These are phyloP conservation scores for Pygathrix nemaeus DNA, from an alignment of 2,113 vertebrate genomes.

Conservation along the genomic window DNA sequence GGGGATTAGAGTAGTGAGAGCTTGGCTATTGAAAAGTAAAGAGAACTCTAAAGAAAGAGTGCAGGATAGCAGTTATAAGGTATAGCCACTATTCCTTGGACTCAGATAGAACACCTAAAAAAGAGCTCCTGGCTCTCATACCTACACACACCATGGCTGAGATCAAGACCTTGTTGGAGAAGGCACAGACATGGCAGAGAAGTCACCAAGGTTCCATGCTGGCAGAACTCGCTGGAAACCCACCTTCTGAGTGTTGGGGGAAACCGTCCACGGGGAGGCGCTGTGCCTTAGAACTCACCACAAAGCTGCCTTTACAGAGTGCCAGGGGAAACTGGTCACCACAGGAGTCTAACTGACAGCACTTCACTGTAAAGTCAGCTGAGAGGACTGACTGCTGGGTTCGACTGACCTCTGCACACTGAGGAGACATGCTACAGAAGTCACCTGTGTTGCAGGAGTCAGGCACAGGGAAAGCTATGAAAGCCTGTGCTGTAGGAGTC, in stretches of 20 bases:
- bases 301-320: background rate
- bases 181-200: background rate
- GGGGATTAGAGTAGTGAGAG: background rate
- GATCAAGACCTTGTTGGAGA: background rate
- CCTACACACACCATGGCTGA: background rate
- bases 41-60: background rate
- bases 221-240: background rate
- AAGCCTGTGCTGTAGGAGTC: background rate
- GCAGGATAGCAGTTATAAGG: background rate
- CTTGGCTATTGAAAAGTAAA: background rate
- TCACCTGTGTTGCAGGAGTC: background rate
- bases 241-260: background rate
- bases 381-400: background rate
- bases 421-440: background rate
- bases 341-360: background rate
- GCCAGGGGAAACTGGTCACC: background rate
- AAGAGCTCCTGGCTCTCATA: background rate
- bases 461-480: background rate
- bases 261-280: background rate
- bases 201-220: background rate
- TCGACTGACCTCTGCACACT: background rate
- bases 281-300: background rate
- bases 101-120: background rate
- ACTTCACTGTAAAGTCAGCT: background rate
- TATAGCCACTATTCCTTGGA: background rate